Evolutionary conservation across 2,888 invertebrate species (phyloP).

Genomic region (Cacoxenus indagator): DNA sequence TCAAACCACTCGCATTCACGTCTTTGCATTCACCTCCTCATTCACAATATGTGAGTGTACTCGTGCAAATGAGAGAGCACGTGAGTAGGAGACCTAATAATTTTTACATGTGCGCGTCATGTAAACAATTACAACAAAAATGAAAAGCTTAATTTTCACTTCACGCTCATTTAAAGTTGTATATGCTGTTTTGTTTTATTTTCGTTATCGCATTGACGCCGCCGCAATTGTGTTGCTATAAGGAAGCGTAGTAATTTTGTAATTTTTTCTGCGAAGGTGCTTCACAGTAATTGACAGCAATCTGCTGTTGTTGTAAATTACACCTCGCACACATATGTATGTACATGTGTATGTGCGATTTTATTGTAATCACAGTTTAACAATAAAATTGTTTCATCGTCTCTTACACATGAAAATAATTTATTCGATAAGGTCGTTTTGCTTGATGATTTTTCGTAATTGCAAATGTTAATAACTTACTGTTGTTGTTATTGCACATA

Average conservation of each 20-base stretch:
- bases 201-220: constrained; percentile 4
- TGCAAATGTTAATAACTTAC: neutral
- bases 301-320: constrained; percentile 28
- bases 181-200: constrained; percentile 12
- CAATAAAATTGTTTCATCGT: constrained; percentile 38
- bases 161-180: too few relatives aligned
- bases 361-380: constrained; percentile 53
- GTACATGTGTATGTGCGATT: constrained; percentile 37
- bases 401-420: constrained; percentile 52
- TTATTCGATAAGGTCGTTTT: constrained; percentile 60
- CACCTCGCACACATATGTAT: constrained; percentile 15
- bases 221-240: constrained; percentile 4
- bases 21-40: too few relatives aligned
- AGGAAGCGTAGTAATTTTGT: constrained; percentile 34
- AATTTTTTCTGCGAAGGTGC: constrained; percentile 44
- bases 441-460: constrained; percentile 49
- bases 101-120: neutral
- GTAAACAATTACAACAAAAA: neutral
- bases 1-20: too few relatives aligned
- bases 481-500: neutral
- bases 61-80: neutral
- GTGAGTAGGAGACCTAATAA: neutral
- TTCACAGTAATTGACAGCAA: constrained; percentile 24
- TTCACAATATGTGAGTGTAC: too few relatives aligned
- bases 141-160: too few relatives aligned